Percentiles rank a stretch among this genome's conserved stretches.
These are phyloP conservation scores for Artemia franciscana DNA, from an alignment of 1,140 invertebrate species.

Conservation along the genomic window DNA sequence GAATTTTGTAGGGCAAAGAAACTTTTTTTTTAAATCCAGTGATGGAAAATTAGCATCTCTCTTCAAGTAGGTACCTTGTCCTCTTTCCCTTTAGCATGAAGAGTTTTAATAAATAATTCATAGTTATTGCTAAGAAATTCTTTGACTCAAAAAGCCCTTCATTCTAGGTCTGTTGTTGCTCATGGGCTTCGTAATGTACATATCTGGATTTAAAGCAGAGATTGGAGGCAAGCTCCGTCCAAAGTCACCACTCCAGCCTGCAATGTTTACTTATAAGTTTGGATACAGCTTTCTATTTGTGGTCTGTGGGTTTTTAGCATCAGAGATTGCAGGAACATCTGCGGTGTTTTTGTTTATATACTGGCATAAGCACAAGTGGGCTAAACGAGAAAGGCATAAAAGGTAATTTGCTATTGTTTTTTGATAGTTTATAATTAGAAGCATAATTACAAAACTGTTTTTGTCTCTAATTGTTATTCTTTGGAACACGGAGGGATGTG, in stretches of 20 bases:
- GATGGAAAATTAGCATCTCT: too few relatives aligned
- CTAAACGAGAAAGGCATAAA: background rate
- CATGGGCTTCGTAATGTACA: constrained; percentile 70
- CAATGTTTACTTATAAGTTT: constrained; percentile 58
- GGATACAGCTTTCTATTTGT: constrained; percentile 61
- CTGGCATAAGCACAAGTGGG: constrained; percentile 1
- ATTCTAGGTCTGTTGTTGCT: constrained; percentile 58
- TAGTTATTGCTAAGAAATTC: too few relatives aligned
- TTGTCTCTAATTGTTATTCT: too few relatives aligned
- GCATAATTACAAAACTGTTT: too few relatives aligned
- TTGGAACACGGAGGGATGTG: too few relatives aligned
- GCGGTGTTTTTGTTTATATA: constrained; percentile 67
- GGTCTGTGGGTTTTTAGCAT: constrained; percentile 53
- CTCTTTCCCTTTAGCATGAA: too few relatives aligned
- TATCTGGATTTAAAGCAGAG: constrained; percentile 72
- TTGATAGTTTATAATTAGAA: too few relatives aligned
- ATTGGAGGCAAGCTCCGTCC: constrained; percentile 58
- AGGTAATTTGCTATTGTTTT: background rate
- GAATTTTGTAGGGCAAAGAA: too few relatives aligned
- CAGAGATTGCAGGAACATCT: constrained; percentile 55
- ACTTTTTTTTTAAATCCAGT: too few relatives aligned
- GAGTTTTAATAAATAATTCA: too few relatives aligned
- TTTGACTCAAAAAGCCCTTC: too few relatives aligned
- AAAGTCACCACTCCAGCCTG: constrained; percentile 43
- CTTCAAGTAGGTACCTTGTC: too few relatives aligned